phyloP scores from a whole-genome alignment of 2,888 invertebrate species.

The Caenorhabditis sp. region DNA sequence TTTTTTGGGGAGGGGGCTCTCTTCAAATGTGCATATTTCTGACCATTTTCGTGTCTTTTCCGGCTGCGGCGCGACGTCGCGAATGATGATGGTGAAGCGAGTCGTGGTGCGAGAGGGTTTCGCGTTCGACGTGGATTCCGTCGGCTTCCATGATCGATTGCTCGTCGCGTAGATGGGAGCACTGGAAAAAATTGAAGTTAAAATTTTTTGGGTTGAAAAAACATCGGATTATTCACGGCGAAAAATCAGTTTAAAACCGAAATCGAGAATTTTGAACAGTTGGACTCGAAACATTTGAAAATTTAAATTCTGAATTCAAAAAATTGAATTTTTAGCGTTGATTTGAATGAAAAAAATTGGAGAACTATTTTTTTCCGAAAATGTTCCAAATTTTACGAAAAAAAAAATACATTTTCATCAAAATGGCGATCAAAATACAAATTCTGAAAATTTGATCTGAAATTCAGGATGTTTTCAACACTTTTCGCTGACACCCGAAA shows the following conservation, averaged over 20 bases:
- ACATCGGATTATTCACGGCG: not conserved
- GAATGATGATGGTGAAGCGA: slow-evolving; percentile 14
- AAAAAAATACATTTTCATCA: too few relatives aligned
- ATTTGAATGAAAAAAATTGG: too few relatives aligned
- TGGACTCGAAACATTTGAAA: not conserved
- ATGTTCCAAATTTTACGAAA: not conserved
- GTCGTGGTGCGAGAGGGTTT: slow-evolving; percentile 8
- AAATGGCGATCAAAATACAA: too few relatives aligned
- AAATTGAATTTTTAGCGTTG: not conserved
- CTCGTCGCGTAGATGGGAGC: slow-evolving; percentile 48
- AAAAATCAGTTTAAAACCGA: not conserved
- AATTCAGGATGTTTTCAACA: too few relatives aligned
- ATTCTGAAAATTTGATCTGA: too few relatives aligned
- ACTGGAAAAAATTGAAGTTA: slow-evolving; percentile 28
- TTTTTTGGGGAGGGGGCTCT: not conserved
- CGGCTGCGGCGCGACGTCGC: slow-evolving; percentile 12
- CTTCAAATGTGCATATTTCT: not conserved
- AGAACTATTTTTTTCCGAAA: not conserved
- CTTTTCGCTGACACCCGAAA: too few relatives aligned
- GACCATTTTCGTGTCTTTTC: slow-evolving; percentile 1
- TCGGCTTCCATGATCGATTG: slow-evolving; percentile 54
- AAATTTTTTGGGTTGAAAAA: not conserved
- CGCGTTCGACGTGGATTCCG: slow-evolving; percentile 39
- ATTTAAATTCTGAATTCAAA: not conserved
- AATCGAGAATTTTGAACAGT: not conserved